Percentiles rank a stretch among this genome's conserved stretches.
phyloP scores from a whole-genome alignment of 1,140 invertebrate genomes.

The Trichonephila clavipes region DNA sequence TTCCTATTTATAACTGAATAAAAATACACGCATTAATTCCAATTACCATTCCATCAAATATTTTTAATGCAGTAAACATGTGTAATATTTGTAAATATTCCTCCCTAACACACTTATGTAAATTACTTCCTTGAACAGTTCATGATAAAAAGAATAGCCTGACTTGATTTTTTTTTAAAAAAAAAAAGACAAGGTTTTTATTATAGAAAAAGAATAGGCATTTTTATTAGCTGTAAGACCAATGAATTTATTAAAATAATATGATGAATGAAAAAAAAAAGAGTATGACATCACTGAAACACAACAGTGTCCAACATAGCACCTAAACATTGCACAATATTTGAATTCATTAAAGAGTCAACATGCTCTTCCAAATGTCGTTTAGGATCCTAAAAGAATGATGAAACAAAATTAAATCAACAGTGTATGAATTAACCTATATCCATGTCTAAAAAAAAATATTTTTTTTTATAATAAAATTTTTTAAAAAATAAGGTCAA shows the following conservation, averaged over 20 bases:
- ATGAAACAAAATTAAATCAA: background rate
- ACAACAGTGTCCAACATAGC: conserved; percentile 99
- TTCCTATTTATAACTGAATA: too few species aligned
- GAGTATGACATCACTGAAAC: conserved; percentile 87
- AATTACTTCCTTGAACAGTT: too few species aligned
- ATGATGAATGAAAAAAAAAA: conserved; percentile 32
- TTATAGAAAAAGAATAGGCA: conserved; percentile 25
- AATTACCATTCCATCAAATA: too few species aligned
- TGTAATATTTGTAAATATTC: too few species aligned
- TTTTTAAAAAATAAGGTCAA: background rate
- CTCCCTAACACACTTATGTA: too few species aligned
- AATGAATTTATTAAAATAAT: conserved; percentile 74
- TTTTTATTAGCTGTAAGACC: conserved; percentile 30
- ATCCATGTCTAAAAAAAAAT: too few species aligned
- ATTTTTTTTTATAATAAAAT: background rate
- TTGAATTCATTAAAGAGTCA: conserved; percentile 97
- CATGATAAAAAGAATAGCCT: too few species aligned
- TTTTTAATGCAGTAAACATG: too few species aligned
- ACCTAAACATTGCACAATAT: conserved; percentile 99
- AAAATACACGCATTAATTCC: too few species aligned
- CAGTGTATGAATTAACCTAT: too few species aligned
- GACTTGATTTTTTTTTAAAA: too few species aligned
- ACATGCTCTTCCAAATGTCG: conserved; percentile 99
- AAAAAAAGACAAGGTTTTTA: too few species aligned
- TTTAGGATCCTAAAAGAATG: conserved; percentile 91